A percentile compares a stretch with the other conserved stretches of the same genome.
phyloP scores from a whole-genome alignment of 2,797 vertebrate genomes.

The Cirrhinus mrigala region DNA sequence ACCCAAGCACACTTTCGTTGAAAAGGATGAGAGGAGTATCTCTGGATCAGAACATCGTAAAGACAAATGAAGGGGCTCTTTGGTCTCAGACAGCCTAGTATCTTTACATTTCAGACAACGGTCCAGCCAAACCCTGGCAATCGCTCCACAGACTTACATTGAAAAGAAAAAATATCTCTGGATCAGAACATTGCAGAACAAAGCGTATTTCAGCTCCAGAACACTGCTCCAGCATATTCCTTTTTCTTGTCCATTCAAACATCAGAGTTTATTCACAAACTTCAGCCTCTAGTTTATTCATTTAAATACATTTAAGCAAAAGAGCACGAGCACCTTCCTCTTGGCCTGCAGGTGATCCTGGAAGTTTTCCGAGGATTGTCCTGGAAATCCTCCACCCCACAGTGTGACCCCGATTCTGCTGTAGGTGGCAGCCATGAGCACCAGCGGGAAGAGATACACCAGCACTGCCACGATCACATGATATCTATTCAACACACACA shows the following conservation, averaged over 20 bases:
- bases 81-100: too few relatives aligned
- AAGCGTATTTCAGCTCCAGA: neutral
- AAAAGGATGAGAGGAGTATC: too few relatives aligned
- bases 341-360: conserved; percentile 77
- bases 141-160: too few relatives aligned
- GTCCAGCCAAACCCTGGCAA: too few relatives aligned
- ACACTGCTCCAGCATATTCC: too few relatives aligned
- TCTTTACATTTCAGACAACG: too few relatives aligned
- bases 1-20: too few relatives aligned
- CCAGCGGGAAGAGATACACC: conserved; percentile 81
- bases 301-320: neutral
- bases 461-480: conserved; percentile 76
- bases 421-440: conserved; percentile 79
- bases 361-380: conserved; percentile 67
- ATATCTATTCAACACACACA: conserved; percentile 71
- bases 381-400: conserved; percentile 73
- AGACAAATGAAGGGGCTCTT: too few relatives aligned
- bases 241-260: too few relatives aligned
- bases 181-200: neutral
- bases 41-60: too few relatives aligned
- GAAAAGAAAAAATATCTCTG: too few relatives aligned
- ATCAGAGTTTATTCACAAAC: too few relatives aligned
- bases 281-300: neutral
- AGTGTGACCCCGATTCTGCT: conserved; percentile 76
- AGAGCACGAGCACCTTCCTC: conserved; percentile 75